Evolutionary conservation across 2,888 invertebrate genomes (phyloP).

Genomic region (Drosophila maculinotata): DNA sequence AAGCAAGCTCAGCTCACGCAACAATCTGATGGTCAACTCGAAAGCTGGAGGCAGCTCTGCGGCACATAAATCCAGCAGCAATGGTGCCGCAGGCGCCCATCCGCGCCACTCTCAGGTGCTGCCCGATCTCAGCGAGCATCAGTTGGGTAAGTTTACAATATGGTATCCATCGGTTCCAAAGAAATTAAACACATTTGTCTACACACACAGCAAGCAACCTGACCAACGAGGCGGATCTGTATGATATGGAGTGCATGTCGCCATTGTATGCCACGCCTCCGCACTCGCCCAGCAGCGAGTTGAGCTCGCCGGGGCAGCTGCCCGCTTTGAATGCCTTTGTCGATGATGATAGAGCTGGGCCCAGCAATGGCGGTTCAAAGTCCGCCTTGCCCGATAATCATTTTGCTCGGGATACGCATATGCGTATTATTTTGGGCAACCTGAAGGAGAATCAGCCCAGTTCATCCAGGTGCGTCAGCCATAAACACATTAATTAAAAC

Average conservation of each 20-base stretch:
- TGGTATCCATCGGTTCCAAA: background rate
- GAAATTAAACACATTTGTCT: background rate
- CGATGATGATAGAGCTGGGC: slow-evolving; percentile 82
- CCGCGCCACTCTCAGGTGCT: slow-evolving; percentile 84
- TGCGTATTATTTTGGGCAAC: slow-evolving; percentile 93
- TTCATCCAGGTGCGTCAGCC: slow-evolving; percentile 80
- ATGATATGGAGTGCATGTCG: slow-evolving; percentile 86
- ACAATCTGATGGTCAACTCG: slow-evolving; percentile 83
- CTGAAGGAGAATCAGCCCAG: slow-evolving; percentile 84
- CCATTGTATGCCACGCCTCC: slow-evolving; percentile 94
- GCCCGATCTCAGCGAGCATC: slow-evolving; percentile 85
- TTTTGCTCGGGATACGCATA: slow-evolving; percentile 95
- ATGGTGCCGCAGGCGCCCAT: slow-evolving; percentile 69
- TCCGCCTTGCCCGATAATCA: slow-evolving; percentile 89
- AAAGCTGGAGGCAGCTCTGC: slow-evolving; percentile 67
- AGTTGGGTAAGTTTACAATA: slow-evolving; percentile 76
- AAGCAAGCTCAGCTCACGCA: slow-evolving; percentile 84
- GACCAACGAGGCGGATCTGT: slow-evolving; percentile 85
- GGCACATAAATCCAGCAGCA: slow-evolving; percentile 67
- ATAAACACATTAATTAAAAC: too few relatives aligned
- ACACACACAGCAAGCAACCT: slow-evolving; percentile 61
- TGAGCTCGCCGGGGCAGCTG: slow-evolving; percentile 86
- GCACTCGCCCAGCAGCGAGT: slow-evolving; percentile 89
- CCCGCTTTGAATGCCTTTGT: slow-evolving; percentile 84
- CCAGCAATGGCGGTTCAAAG: slow-evolving; percentile 69